Conservation (phyloP, 2,797 vertebrate species). For the Propithecus deckenii region DNA sequence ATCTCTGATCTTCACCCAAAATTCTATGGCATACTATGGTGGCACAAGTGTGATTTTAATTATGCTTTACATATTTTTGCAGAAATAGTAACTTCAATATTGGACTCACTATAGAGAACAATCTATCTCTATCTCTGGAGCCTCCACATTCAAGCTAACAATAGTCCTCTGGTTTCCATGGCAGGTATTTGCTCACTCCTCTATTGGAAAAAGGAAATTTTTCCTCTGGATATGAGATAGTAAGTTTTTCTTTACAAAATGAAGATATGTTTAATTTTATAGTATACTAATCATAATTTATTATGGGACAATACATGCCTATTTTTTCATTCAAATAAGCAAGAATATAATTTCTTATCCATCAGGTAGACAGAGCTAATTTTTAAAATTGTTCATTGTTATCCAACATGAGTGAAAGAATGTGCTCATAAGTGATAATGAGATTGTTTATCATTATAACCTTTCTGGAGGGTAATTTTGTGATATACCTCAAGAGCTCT, state of each 20-base stretch:
- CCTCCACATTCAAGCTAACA: background rate
- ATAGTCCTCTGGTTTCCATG: background rate
- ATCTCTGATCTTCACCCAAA: background rate
- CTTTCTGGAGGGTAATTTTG: background rate
- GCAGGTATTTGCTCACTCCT: background rate
- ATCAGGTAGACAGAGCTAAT: background rate
- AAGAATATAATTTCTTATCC: background rate
- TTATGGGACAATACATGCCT: background rate
- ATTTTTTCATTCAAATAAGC: slow-evolving; percentile 32
- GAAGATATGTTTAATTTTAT: background rate
- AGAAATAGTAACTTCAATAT: background rate
- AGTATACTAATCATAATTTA: background rate
- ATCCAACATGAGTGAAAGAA: background rate
- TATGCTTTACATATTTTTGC: background rate
- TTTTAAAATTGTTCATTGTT: background rate
- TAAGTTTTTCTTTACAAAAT: background rate
- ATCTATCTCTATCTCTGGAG: background rate
- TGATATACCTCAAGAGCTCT: background rate
- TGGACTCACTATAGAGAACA: background rate
- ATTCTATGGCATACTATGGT: background rate
- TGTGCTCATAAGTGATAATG: background rate
- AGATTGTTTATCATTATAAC: slow-evolving; percentile 19
- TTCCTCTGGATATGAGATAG: background rate
- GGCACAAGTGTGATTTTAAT: background rate
- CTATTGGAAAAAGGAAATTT: background rate